Percentiles rank a stretch among this genome's conserved stretches.
These are phyloP conservation scores for Sinocyclocheilus anophthalmus DNA, from an alignment of 2,113 vertebrate genomes.

Conservation along the genomic window DNA sequence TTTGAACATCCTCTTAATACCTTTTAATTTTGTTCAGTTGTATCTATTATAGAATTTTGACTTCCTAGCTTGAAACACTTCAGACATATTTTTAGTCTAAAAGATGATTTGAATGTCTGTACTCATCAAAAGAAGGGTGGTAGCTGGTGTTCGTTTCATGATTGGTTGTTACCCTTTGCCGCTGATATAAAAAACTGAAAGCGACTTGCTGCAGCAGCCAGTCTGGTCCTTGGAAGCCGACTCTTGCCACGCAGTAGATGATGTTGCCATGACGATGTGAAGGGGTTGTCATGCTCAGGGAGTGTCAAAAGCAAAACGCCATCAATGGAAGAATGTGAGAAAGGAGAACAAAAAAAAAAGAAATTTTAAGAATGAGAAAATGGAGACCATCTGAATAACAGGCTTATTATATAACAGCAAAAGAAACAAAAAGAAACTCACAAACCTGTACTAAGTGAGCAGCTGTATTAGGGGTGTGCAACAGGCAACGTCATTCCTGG, in stretches of 20 bases:
- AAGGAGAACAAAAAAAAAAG: neutral
- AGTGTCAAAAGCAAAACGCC: slow-evolving; percentile 46
- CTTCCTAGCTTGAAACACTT: neutral
- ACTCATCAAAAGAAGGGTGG: neutral
- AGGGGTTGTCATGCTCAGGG: slow-evolving; percentile 45
- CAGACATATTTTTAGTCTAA: neutral
- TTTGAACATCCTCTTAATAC: neutral
- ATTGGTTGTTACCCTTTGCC: neutral
- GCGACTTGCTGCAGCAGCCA: neutral
- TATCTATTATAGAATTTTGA: neutral
- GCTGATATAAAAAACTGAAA: neutral
- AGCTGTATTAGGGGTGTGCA: neutral
- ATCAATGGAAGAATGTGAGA: neutral
- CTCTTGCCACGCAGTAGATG: slow-evolving; percentile 40
- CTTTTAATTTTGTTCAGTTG: neutral
- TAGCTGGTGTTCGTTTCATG: neutral
- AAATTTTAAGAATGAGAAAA: neutral
- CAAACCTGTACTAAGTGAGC: neutral
- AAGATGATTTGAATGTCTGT: no score
- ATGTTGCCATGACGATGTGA: slow-evolving; percentile 63
- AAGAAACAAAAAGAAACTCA: neutral
- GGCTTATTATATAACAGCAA: neutral
- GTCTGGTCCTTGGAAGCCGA: slow-evolving; percentile 46
- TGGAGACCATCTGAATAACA: neutral
- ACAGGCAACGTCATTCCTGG: no score